Evolutionary conservation across 2,113 vertebrate genomes (phyloP).

Genomic region (Petaurus breviceps): DNA sequence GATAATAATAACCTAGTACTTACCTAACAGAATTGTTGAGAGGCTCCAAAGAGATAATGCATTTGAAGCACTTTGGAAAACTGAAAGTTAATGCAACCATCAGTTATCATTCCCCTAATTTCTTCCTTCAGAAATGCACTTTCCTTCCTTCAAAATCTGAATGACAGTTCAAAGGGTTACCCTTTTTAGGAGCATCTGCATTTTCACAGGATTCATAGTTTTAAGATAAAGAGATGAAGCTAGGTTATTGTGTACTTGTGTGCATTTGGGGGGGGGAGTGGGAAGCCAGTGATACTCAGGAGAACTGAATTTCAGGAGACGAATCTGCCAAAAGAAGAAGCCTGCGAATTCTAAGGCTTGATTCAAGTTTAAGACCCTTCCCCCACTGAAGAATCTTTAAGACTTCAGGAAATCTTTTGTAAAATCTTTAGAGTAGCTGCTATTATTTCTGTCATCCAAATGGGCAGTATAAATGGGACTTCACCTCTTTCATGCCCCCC

Average conservation of each 20-base stretch:
- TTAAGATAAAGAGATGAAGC: background rate
- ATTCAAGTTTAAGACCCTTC: slow-evolving; percentile 17
- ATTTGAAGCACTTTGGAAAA: background rate
- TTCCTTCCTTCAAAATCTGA: slow-evolving; percentile 15
- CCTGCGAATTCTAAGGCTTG: background rate
- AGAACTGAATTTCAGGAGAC: background rate
- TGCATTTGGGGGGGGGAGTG: background rate
- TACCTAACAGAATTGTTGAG: background rate
- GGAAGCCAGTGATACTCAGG: background rate
- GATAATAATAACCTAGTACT: background rate
- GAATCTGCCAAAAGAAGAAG: slow-evolving; percentile 40
- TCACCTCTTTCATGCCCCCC: background rate
- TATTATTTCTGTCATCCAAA: background rate
- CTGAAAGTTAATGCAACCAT: background rate
- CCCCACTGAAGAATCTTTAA: slow-evolving; percentile 48
- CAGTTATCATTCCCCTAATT: slow-evolving; percentile 3
- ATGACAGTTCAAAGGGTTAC: background rate
- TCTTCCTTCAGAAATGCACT: background rate
- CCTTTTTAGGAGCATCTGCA: background rate
- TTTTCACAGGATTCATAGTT: background rate
- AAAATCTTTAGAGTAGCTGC: background rate
- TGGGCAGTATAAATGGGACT: background rate
- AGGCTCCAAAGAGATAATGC: background rate
- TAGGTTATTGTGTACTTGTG: background rate
- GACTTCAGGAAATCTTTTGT: background rate